These are phyloP conservation scores for Percopsis omiscomaycus DNA, from an alignment of 2,797 vertebrate genomes.

Conservation along the genomic window DNA sequence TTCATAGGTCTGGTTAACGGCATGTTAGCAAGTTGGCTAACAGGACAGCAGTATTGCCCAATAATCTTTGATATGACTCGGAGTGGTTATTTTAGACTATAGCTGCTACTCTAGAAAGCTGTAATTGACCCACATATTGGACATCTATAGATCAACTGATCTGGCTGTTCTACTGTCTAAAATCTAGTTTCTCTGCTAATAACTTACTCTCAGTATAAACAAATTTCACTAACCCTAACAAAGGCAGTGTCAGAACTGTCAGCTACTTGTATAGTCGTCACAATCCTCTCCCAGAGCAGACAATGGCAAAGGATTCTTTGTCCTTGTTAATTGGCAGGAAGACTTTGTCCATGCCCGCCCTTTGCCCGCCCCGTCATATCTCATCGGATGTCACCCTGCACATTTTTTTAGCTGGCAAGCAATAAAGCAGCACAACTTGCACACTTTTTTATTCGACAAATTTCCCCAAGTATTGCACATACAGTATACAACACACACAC, in stretches of 20 bases:
- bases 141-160: no score
- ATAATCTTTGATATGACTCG: no score
- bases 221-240: not conserved
- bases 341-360: conserved; percentile 23
- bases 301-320: not conserved
- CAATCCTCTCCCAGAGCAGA: not conserved
- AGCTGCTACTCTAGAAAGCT: no score
- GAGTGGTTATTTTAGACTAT: no score
- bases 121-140: no score
- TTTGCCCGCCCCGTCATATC: conserved; percentile 45
- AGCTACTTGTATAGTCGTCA: not conserved
- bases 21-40: no score
- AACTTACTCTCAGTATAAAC: not conserved
- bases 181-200: not conserved
- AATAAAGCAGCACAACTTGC: conserved; percentile 44
- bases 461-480: not conserved
- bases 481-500: conserved; percentile 4
- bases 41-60: no score
- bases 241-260: not conserved
- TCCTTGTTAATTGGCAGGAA: not conserved
- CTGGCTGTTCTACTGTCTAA: not conserved
- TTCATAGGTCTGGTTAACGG: no score
- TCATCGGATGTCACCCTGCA: conserved; percentile 32
- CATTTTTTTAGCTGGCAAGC: conserved; percentile 50
- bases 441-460: not conserved